phyloP scores from a whole-genome alignment of 1,140 invertebrate species.

The Apocrypta bakeri region DNA sequence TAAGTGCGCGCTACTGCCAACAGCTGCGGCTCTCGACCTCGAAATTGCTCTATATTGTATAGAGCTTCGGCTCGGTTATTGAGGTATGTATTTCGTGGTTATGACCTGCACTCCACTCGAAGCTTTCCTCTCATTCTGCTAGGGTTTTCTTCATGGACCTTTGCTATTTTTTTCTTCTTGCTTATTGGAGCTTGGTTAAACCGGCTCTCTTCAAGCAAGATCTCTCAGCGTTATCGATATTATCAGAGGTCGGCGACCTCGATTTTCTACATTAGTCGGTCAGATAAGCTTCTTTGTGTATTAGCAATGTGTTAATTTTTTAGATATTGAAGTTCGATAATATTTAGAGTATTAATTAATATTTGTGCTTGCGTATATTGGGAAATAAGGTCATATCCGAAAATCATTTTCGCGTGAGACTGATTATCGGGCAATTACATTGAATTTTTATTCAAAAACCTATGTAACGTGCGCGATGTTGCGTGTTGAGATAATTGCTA shows the following conservation, averaged over 20 bases:
- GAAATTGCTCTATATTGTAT: background rate
- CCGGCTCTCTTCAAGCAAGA: background rate
- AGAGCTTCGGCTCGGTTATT: slow-evolving; percentile 5
- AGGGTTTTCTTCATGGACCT: background rate
- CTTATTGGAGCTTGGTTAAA: slow-evolving; percentile 18
- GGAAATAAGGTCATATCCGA: background rate
- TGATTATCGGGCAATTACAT: slow-evolving; percentile 23
- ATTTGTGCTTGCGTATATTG: background rate
- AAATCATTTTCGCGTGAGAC: background rate
- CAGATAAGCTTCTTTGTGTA: background rate
- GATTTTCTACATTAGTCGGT: background rate
- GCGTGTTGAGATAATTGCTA: slow-evolving; percentile 12
- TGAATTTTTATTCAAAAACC: background rate
- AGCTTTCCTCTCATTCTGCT: slow-evolving; percentile 8
- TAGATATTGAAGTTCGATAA: background rate
- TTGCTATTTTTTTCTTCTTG: slow-evolving; percentile 5
- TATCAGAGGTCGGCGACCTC: background rate
- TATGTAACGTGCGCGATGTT: background rate
- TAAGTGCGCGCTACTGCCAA: background rate
- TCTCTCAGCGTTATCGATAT: background rate
- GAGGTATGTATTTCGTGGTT: slow-evolving; percentile 14
- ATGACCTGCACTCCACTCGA: background rate
- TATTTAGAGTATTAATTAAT: too few species aligned
- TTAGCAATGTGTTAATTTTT: background rate
- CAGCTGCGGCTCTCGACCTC: slow-evolving; percentile 4